A percentile compares a stretch with the other conserved stretches of the same genome.
Evolutionary conservation across 2,888 invertebrate species (phyloP).

Genomic region (Halictus quadricinctus): DNA sequence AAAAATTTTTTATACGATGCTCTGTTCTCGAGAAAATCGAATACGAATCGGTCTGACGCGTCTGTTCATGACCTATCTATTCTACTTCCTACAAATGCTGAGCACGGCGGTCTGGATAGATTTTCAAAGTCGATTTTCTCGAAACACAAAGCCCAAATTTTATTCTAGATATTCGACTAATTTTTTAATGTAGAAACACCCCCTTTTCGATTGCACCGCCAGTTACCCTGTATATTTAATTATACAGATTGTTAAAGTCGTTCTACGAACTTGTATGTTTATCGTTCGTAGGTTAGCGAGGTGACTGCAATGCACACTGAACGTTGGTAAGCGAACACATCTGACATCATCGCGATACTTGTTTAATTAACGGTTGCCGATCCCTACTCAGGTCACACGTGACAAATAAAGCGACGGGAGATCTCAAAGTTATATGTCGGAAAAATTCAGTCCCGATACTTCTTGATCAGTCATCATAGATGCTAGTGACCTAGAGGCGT

Average conservation of each 20-base stretch:
- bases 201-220: too few species aligned
- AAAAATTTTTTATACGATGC: too few species aligned
- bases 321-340: not conserved
- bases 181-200: not conserved
- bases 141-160: not conserved
- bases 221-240: too few species aligned
- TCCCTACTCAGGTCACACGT: not conserved
- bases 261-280: not conserved
- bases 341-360: slow-evolving; percentile 4
- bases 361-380: slow-evolving; percentile 16
- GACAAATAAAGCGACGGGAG: not conserved
- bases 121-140: not conserved
- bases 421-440: not conserved
- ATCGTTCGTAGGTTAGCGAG: not conserved
- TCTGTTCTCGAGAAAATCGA: not conserved
- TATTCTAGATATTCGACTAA: not conserved
- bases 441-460: not conserved
- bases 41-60: not conserved
- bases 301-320: not conserved
- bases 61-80: not conserved
- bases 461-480: not conserved
- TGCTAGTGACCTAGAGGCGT: not conserved
- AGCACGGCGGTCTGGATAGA: not conserved
- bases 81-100: not conserved
- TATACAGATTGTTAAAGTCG: not conserved